Evolutionary conservation across 2,797 vertebrate genomes (phyloP).

Genomic region (Falco berigora): DNA sequence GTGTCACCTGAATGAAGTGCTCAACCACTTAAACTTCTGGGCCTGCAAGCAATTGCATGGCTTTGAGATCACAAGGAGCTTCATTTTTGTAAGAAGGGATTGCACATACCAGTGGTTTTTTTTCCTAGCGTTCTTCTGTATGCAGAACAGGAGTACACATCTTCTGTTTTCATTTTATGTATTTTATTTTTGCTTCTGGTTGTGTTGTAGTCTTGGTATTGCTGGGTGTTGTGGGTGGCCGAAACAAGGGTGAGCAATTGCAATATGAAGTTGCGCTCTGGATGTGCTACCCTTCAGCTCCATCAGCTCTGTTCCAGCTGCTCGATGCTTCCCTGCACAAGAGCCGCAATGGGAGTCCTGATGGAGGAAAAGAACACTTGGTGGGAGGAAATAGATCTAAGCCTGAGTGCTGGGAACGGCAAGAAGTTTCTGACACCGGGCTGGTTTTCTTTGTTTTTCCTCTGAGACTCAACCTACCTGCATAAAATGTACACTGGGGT

Average conservation of each 20-base stretch:
- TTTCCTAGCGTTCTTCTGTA: background rate
- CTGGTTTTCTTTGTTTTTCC: background rate
- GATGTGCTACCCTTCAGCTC: background rate
- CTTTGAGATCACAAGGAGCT: background rate
- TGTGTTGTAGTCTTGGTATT: background rate
- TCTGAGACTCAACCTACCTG: background rate
- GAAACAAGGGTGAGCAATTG: background rate
- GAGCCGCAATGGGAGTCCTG: accelerated
- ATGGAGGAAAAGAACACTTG: background rate
- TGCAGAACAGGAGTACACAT: background rate
- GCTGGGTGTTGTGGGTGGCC: background rate
- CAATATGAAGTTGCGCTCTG: background rate
- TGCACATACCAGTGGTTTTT: accelerated
- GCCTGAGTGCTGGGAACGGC: background rate
- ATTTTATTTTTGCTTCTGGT: background rate
- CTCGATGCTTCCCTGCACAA: background rate
- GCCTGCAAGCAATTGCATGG: background rate
- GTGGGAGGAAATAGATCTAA: background rate
- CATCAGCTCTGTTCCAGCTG: background rate
- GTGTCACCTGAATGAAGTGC: background rate
- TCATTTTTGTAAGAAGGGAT: background rate
- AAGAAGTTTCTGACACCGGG: background rate
- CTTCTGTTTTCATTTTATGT: background rate
- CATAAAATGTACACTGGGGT: background rate
- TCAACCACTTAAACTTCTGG: background rate